A percentile compares a stretch with the other conserved stretches of the same genome.
Conservation (phyloP, 1,140 invertebrate species). For the Eumaeus atala region DNA sequence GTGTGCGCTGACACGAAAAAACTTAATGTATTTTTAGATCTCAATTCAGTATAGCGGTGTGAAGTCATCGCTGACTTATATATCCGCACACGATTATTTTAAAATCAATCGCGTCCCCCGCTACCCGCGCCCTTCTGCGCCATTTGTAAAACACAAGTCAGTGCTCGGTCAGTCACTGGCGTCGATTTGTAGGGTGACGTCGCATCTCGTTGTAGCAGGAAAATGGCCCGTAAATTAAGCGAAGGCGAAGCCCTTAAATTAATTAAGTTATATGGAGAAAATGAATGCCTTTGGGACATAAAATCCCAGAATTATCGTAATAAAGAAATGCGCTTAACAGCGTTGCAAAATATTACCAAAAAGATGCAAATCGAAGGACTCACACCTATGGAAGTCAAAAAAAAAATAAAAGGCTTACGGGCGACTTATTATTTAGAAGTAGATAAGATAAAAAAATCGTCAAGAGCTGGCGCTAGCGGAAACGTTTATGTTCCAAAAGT, state of each 20-base stretch:
- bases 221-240: slow-evolving; percentile 23
- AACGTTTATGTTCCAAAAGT: slow-evolving; percentile 21
- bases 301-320: slow-evolving; percentile 21
- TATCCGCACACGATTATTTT: too few relatives aligned
- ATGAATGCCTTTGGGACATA: slow-evolving; percentile 23
- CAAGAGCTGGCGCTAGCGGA: slow-evolving; percentile 22
- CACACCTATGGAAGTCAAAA: slow-evolving; percentile 5
- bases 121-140: slow-evolving; percentile 16
- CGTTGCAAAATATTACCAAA: slow-evolving; percentile 14
- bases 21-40: too few relatives aligned
- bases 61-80: too few relatives aligned
- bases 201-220: background rate
- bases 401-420: slow-evolving; percentile 15
- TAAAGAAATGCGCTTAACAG: slow-evolving; percentile 19
- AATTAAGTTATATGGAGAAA: slow-evolving; percentile 21
- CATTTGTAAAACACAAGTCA: slow-evolving; percentile 17
- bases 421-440: slow-evolving; percentile 13
- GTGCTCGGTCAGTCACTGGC: too few relatives aligned
- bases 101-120: slow-evolving; percentile 17
- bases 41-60: too few relatives aligned
- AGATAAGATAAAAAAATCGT: slow-evolving; percentile 19
- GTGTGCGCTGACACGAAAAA: too few relatives aligned
- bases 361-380: slow-evolving; percentile 3
- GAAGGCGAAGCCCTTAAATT: slow-evolving; percentile 21
- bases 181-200: too few relatives aligned